Percentiles rank a stretch among this genome's conserved stretches.
phyloP scores from a whole-genome alignment of 1,140 invertebrate genomes.

The Drosophila kurseongensis region DNA sequence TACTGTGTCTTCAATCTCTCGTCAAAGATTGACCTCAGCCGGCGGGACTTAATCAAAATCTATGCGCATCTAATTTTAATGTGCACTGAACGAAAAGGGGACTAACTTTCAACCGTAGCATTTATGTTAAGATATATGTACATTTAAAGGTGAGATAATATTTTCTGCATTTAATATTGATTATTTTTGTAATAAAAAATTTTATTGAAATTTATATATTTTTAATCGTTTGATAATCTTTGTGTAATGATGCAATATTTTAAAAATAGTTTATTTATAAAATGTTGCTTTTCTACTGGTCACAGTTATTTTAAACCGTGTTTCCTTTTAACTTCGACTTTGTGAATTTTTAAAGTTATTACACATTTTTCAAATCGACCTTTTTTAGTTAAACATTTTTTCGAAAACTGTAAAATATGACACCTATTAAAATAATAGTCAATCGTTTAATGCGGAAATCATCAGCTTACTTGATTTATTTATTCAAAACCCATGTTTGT shows the following conservation, averaged over 20 bases:
- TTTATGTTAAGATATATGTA: background rate
- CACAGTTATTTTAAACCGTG: too few species aligned
- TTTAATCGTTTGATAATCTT: too few species aligned
- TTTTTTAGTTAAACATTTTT: background rate
- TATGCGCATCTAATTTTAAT: conserved; percentile 50
- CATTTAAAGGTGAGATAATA: too few species aligned
- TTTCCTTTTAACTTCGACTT: too few species aligned
- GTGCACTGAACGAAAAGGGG: background rate
- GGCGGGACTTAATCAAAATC: conserved; percentile 23
- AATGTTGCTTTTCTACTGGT: too few species aligned
- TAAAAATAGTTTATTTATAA: too few species aligned
- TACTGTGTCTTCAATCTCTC: background rate
- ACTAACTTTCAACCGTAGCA: background rate
- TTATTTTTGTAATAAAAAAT: background rate
- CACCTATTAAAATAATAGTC: conserved; percentile 2
- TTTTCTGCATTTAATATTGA: too few species aligned
- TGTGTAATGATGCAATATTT: too few species aligned
- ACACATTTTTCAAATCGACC: too few species aligned
- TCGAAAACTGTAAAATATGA: conserved; percentile 11
- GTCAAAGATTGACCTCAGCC: conserved; percentile 38
- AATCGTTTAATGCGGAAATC: conserved; percentile 11
- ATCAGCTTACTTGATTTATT: conserved; percentile 8
- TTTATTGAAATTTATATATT: too few species aligned
- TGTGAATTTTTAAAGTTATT: background rate
- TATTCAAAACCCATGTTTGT: conserved; percentile 8